Base-by-base conservation (phyloP, 2,888 invertebrate genomes). In the Cephus sareptanus region DNA sequence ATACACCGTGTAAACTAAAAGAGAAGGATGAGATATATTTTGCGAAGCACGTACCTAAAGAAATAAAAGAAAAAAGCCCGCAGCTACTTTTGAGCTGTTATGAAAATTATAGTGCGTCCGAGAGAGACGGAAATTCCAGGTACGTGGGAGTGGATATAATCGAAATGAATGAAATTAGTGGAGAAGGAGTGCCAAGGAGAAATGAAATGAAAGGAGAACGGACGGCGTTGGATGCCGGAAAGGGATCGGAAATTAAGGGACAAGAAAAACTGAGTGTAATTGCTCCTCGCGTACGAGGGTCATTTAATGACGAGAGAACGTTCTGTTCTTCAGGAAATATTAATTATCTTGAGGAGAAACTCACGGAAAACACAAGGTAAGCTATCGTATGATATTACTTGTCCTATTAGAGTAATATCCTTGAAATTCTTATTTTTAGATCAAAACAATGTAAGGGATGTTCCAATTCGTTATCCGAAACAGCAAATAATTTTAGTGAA, bases 21-120 rank as follows among this genome's bases (percentile, higher is more conserved):
- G 34, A 74, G 31, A 77, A 77, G 68, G 70, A 77, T 34, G 77
- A 77, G 33, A 75, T 69, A 31, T 77, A 74, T 75, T 75, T 77
- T 4, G 33, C 15, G 13, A 34, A n/a, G 40, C 40, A 56, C 23
- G 33, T 71, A 0, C 31, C 71, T 34, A 71, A 12, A 31, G 71
- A 31, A 34, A 71, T 34, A 6, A 71, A 71, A 34, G 71, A 71
- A 23, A 71, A 31, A 34, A 15, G 33, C 11, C 71, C 71, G 9
- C 71, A 34, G 56, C 56, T 56, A 1, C 56, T 56, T 56, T 56
- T 56, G 56, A 56, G 23, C 23, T 56, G 56, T 56, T 56, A 56
- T 56, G 23, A 56, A 23, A 56, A 56, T 15, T 56, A 56, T 56
- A 56, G 2, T 56, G 56, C 1, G 2, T 23, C 56, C 9, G 56